Base-by-base conservation (phyloP, 64 coral and sea anemone genomes). In the Stichodactyla mertensii region DNA sequence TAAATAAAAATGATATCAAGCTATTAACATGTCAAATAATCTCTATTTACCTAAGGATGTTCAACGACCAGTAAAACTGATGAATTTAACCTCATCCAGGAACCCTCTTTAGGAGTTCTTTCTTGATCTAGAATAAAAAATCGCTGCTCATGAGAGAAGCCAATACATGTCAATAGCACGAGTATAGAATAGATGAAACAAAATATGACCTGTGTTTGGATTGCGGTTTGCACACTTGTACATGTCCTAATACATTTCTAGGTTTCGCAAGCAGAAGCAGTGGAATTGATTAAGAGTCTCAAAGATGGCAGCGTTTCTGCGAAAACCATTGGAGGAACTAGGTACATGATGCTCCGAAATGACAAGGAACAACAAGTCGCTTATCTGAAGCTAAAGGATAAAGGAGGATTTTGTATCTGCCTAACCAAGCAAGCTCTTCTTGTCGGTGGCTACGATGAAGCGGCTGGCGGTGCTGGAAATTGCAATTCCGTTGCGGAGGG, bases 321-420 rank as follows among this genome's bases (percentile, higher is more conserved):
- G 16, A 96, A 96, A 86, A 78, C 16, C 27, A 23, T 96, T 54
- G 91, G 64, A 7, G 94, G 94, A 81, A 67, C 86, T 10, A 96
- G 89, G 80, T 96, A 96, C 77, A 96, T 96, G 94, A 96, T 96
- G 94, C 85, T 96, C 52, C 87, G 94, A 90, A 91, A 81, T 19
- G 88, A 96, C 71, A 28, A 85, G 88, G 93, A 95, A 2, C 52
- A 82, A 77, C 92, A 95, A 79, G 89, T 80, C 51, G 86, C 88
- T n/a, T 96, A 96, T 85, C 51, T 96, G 57, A 96, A 96, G 83
- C 79, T 93, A 53, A 96, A 96, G 87, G 94, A 96, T 0, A 93
- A 96, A 58, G 94, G 94, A 24, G 94, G 94, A 55, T 96, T 90
- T 77, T 88, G 85, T 64, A 91, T 89, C 0, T 93, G 91, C 52